Base-by-base conservation (phyloP, 1,140 invertebrate species). In the Apis laboriosa region DNA sequence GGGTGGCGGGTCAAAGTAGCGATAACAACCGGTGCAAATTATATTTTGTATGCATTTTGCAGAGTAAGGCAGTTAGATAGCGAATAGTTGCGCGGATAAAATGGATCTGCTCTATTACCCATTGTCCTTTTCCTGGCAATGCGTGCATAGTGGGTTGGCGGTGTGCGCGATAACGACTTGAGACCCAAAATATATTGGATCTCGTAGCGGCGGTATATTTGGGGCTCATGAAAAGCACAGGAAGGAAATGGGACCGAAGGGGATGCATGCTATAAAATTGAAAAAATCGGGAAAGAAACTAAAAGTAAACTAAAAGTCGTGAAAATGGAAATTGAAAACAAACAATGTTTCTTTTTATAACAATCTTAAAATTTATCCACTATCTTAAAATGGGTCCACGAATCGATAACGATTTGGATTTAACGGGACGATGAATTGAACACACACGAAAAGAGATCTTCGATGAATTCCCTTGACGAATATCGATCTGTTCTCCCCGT, bases 401-500 rank as follows among this genome's bases (percentile, higher is more conserved):
- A 43, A 7, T 7, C 5, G 34, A 43, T 43, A 43, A 43, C n/a
- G 28, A 17, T 58, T 12, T 3, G 28, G 28, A 67, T 43, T 76
- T 43, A 7, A 34, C 28, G 13, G 4, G 49, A 13, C 9, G 19
- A 64, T 64, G 68, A 73, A 63, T 19, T 9, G 63, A 9, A 73
- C 43, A 17, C 34, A 43, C 17, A 1, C 13, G 5, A 78, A 83
- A 76, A 66, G 58, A 51, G 60, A 60, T 60, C 49, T 78, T 67
- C 24, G 49, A 68, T 5, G 34, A 34, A 15, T 64, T 63, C 34
- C 53, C 83, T 77, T 17, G 43, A 49, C n/a, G 19, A 63, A 55
- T 79, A 75, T 86, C 66, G 81, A 84, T 68, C 56, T 24, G 60
- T n/a, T 34, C 28, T 51, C 24, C 51, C n/a, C 61, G 34, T 19